Evolutionary conservation across 92 coral and sea anemone species (phyloP), one percentile per base, ranked within the genome.

Genomic region (Meandrina meandrites): DNA sequence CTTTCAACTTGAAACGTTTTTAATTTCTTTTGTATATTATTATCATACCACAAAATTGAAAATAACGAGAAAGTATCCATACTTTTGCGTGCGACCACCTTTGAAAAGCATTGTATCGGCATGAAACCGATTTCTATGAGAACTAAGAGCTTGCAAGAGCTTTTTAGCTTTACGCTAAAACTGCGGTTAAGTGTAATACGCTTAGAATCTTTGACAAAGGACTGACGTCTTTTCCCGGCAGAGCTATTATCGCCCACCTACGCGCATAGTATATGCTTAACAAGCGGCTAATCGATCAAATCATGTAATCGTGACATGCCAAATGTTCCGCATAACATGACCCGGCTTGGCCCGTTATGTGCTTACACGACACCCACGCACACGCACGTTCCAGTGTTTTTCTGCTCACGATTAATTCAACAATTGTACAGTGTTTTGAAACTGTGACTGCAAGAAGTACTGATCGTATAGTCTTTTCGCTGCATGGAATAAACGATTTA

Each of bases 251-350:
- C 1, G 34, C 31, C 30, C 34, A 0, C 70, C 70, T 64, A 27
- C 70, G 14, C 5, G 64, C n/a, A n/a, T n/a, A 5, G 69, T 24
- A 9, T 27, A 9, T 27, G 27, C 4, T 64, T 60, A 0, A 64
- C 24, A 64, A 27, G 15, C 70, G 19, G 51, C 18, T 72, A 21
- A 35, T 53, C 18, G n/a, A n/a, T 53, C 35, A 36, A 57, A 74
- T 75, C 87, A n/a, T 75, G 56, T 84, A 84, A 57, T 56, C 47
- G 34, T 50, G 57, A 84, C 40, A 24, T 84, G 53, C 60, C 56
- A 50, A 57, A 37, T 34, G 50, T 72, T 50, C 34, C 36, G 28
- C 28, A 37, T 37, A 53, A 72, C 35, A 0, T 57, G 80, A 60
- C 30, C 30, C 67, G 72, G 17, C 87, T 74, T 84, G 87, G 69